Base-by-base conservation (phyloP, 2,113 vertebrate species). In the Tor tambroides region DNA sequence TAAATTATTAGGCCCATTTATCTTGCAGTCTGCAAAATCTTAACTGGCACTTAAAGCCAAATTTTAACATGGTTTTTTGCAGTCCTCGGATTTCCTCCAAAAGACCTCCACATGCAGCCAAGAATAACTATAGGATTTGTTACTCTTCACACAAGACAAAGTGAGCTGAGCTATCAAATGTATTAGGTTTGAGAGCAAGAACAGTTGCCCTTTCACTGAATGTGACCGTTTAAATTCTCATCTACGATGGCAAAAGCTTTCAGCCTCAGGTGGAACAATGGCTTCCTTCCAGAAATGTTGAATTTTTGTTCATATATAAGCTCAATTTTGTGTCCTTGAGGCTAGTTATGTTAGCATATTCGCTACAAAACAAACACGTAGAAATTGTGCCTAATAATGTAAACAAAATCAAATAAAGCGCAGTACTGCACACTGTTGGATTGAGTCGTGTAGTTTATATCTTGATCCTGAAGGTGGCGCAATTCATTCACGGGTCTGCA, bases 401-500 rank as follows among this genome's bases (percentile, higher is more conserved):
- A 23, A 80, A 23, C 10, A 59, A 65, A 6, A 81, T 41, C 8
- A 46, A 41, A 61, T 63, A n/a, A 26, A 80, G 5, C 2, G 21
- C 21, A n/a, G 9, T 4, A 30, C 28, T 6, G 28, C 28, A 49
- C 23, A 77, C 61, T 17, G 6, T n/a, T 32, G 28, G 5, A 11
- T 43, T 5, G n/a, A 35, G 43, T 38, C 23, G 59, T 72, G 85
- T 54, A 81, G n/a, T 86, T 43, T n/a, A 9, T 56, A 61, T 23
- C 19, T 5, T 83, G 69, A 21, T 61, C 79, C 86, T 76, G 80
- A 65, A 38, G 86, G 74, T 51, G 79, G 67, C 67, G 41, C 26
- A 75, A 26, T 30, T 75, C 35, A 74, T 56, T 19, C 38, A 63
- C 59, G 38, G 35, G 30, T 41, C 9, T 51, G 46, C 59, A 38